Conservation (phyloP, 1,140 invertebrate genomes). For the Heliconius hewitsoni region DNA sequence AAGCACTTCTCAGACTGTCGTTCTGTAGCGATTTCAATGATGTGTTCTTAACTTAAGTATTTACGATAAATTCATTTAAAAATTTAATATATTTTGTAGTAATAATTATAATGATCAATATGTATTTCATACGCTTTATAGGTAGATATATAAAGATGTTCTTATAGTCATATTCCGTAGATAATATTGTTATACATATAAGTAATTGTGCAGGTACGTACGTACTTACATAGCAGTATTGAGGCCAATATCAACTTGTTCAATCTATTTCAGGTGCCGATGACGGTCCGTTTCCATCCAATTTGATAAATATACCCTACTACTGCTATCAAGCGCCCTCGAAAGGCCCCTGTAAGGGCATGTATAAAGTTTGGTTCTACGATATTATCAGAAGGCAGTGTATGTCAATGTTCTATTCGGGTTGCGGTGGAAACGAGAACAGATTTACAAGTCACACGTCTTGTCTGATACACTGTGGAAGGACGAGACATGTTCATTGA, state of each 20-base stretch:
- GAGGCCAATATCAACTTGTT: constrained; percentile 21
- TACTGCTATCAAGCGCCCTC: constrained; percentile 69
- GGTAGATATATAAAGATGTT: too few species aligned
- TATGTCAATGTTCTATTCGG: constrained; percentile 70
- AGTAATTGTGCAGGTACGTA: neutral
- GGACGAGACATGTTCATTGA: constrained; percentile 38
- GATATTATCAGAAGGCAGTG: constrained; percentile 63
- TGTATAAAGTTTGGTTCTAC: constrained; percentile 64
- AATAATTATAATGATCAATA: too few species aligned
- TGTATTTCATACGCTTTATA: too few species aligned
- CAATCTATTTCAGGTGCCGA: constrained; percentile 59
- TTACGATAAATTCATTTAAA: too few species aligned
- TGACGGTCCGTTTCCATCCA: constrained; percentile 66
- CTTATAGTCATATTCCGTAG: too few species aligned
- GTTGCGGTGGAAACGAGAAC: constrained; percentile 73
- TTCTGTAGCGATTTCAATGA: too few species aligned
- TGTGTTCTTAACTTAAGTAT: too few species aligned
- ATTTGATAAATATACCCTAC: constrained; percentile 65
- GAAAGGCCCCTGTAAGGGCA: constrained; percentile 60
- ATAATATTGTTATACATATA: neutral
- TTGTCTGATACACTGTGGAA: constrained; percentile 58
- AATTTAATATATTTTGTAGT: too few species aligned
- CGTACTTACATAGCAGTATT: neutral
- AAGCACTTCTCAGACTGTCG: too few species aligned
- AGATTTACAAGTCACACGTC: constrained; percentile 52